Evolutionary conservation across 2,888 invertebrate genomes (phyloP).

Genomic region (Eulithis testata): DNA sequence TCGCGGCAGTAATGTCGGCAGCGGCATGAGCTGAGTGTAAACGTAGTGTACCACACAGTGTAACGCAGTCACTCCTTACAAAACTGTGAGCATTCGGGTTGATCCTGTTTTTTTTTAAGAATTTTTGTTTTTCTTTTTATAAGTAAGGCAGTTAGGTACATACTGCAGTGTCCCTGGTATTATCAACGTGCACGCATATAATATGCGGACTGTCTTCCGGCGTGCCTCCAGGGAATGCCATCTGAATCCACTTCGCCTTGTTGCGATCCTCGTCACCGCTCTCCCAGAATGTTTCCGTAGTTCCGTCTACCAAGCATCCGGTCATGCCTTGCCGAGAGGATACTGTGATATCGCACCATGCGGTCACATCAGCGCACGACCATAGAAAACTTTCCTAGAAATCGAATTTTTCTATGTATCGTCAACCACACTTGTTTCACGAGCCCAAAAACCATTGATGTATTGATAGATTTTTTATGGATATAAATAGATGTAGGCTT

Average conservation of each 20-base stretch:
- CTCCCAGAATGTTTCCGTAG: slow-evolving; percentile 99
- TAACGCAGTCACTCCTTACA: too few species aligned
- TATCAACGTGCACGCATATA: slow-evolving; percentile 96
- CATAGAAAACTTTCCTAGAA: slow-evolving; percentile 85
- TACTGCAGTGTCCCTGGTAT: slow-evolving; percentile 95
- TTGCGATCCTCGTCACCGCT: slow-evolving; percentile 98
- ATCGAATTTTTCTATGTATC: background rate
- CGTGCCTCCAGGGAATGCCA: slow-evolving; percentile 71
- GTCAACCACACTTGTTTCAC: background rate
- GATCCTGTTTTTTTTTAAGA: too few species aligned
- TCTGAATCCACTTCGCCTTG: slow-evolving; percentile 93
- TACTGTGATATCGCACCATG: slow-evolving; percentile 91
- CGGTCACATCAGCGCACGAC: slow-evolving; percentile 89
- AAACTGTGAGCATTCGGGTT: too few species aligned
- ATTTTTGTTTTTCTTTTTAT: too few species aligned
- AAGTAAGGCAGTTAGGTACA: slow-evolving; percentile 44
- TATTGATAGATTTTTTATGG: too few species aligned
- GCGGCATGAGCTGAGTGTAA: too few species aligned
- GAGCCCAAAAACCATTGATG: background rate
- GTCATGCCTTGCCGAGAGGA: slow-evolving; percentile 98
- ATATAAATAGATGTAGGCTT: too few species aligned
- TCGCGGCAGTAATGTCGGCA: too few species aligned
- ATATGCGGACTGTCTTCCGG: slow-evolving; percentile 86
- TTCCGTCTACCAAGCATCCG: slow-evolving; percentile 95
- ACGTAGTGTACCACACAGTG: too few species aligned